phyloP scores from a whole-genome alignment of 2,888 invertebrate species.

The Andricus quercusramuli region DNA sequence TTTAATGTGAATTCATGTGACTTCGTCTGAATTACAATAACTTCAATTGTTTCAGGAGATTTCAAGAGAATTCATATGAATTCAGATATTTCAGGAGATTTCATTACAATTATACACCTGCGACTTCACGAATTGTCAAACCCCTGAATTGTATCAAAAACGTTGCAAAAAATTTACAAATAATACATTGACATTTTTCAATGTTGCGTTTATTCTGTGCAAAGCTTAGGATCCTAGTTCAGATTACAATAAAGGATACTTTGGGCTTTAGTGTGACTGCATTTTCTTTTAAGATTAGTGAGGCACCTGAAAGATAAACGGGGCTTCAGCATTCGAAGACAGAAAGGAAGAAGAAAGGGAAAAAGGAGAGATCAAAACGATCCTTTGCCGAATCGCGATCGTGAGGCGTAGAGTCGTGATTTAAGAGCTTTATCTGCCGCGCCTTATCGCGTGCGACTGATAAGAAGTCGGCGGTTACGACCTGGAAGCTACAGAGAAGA shows the following conservation, averaged over 20 bases:
- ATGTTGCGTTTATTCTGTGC: neutral
- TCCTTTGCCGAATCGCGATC: conserved; percentile 47
- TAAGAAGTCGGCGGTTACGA: conserved; percentile 61
- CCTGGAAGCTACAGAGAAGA: conserved; percentile 42
- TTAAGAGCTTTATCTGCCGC: conserved; percentile 62
- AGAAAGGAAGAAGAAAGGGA: conserved; percentile 34
- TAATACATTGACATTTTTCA: neutral
- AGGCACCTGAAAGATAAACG: conserved; percentile 20
- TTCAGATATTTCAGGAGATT: no score
- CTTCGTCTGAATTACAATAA: no score
- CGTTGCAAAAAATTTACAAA: neutral
- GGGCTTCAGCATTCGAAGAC: conserved; percentile 5
- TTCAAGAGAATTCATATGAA: no score
- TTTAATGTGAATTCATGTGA: no score
- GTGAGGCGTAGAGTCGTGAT: conserved; percentile 56
- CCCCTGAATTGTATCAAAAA: neutral
- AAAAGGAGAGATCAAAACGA: conserved; percentile 46
- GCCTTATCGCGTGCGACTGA: conserved; percentile 64
- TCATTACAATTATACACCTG: no score
- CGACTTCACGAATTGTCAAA: no score
- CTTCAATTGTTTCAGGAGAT: no score
- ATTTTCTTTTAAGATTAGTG: conserved; percentile 17
- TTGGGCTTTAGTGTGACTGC: neutral
- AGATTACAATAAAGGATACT: neutral
- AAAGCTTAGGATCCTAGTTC: neutral